Evolutionary conservation across 2,888 invertebrate species (phyloP).

Genomic region (Selenia dentaria): DNA sequence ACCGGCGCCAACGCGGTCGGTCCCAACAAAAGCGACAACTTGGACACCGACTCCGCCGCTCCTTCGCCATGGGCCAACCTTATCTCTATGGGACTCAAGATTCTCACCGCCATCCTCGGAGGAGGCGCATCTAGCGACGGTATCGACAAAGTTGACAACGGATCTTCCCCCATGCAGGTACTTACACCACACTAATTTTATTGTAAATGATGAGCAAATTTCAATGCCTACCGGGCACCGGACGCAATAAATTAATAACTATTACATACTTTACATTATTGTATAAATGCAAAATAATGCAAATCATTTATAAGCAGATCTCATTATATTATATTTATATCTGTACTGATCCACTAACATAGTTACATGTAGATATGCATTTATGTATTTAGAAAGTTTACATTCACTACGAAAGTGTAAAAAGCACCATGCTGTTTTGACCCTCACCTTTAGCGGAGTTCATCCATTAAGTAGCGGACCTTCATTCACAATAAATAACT

Average conservation of each 20-base stretch:
- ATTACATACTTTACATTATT: conserved; percentile 37
- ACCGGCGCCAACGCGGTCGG: conserved; percentile 81
- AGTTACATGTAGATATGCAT: conserved; percentile 62
- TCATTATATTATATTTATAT: conserved; percentile 48
- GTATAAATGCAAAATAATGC: conserved; percentile 33
- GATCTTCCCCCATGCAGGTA: conserved; percentile 95
- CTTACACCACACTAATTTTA: conserved; percentile 22
- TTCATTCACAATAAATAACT: conserved; percentile 68
- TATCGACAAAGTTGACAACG: conserved; percentile 96
- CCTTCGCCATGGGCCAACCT: conserved; percentile 95
- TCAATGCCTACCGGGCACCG: conserved; percentile 24
- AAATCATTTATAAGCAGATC: conserved; percentile 35
- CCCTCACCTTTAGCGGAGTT: conserved; percentile 69
- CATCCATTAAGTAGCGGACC: conserved; percentile 57
- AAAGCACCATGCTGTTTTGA: conserved; percentile 68
- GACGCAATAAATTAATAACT: conserved; percentile 29
- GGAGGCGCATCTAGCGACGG: conserved; percentile 91
- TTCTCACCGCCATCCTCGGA: conserved; percentile 92
- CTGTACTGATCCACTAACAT: conserved; percentile 78
- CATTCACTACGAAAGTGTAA: conserved; percentile 57
- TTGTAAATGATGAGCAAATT: conserved; percentile 8
- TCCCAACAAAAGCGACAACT: conserved; percentile 92
- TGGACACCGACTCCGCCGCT: conserved; percentile 88
- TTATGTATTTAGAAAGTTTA: conserved; percentile 47
- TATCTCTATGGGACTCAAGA: conserved; percentile 93